Base-by-base conservation (phyloP, 2,888 invertebrate species). In the Eristalis intricaria region DNA sequence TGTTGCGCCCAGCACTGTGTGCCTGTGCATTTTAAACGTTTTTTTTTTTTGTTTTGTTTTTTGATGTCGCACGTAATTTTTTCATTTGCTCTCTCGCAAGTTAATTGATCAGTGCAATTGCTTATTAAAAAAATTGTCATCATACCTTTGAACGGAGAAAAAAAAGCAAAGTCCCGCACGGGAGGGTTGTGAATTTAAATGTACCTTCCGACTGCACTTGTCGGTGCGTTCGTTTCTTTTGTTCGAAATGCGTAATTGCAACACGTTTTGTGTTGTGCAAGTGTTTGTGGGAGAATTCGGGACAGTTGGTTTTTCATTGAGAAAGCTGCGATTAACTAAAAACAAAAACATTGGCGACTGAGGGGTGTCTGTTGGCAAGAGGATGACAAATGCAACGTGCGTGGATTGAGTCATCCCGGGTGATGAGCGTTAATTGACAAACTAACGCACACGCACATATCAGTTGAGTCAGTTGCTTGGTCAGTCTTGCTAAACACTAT, bases 81-180 rank as follows among this genome's bases (percentile, higher is more conserved):
- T 74, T 35, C 60, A 10, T 58, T 64, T 32, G 32, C 26, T 32
- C 40, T 61, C 50, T 68, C 63, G 35, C 38, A 66, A 69, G 66
- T 63, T 77, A 85, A 85, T 85, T 85, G 77, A 77, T 70, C 74
- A 19, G 19, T 15, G 58, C 68, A 82, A 77, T 82, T 65, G 75
- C 32, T 82, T 74, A 77, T 82, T 81, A 78, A 32, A 32, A 69
- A 82, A 78, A 78, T 70, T 82, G 85, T 86, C 85, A 82, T 78
- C 85, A 82, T 77, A 77, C 26, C 68, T 63, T 73, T 26, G 60
- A 76, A 75, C 38, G 23, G 38, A 43, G 32, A 71, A 63, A 35
- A 29, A 32, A 29, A 69, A 10, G 11, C 35, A 43, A n/a, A 19
- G 50, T 4, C 50, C 19, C 50, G 8, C 19, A 2, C 8, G 19